Evolutionary conservation across 2,113 vertebrate species (phyloP).

Genomic region (Xyrauchen texanus): DNA sequence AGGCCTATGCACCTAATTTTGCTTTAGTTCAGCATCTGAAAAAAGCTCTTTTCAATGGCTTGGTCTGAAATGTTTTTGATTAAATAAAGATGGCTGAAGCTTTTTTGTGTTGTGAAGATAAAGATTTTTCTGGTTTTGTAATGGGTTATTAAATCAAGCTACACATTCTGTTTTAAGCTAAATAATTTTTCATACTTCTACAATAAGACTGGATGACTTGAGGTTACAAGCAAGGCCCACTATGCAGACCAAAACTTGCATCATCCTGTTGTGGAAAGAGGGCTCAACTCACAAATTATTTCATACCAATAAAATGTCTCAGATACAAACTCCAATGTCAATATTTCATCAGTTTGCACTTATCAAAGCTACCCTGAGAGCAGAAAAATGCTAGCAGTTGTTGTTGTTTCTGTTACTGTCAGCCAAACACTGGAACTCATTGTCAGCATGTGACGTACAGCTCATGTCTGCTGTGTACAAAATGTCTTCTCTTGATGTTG

Average conservation of each 20-base stretch:
- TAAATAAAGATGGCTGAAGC: background rate
- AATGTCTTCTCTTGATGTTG: background rate
- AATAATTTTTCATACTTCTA: background rate
- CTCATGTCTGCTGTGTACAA: background rate
- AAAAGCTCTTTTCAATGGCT: too few species aligned
- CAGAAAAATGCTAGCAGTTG: background rate
- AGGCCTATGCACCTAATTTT: too few species aligned
- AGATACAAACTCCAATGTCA: constrained; percentile 19
- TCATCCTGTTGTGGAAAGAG: background rate
- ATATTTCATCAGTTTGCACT: constrained; percentile 4
- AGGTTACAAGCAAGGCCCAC: background rate
- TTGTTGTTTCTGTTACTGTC: background rate
- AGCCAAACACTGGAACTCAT: background rate
- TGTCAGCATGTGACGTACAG: background rate
- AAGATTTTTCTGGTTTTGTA: background rate
- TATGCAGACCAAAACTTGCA: background rate
- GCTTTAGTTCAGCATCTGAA: too few species aligned
- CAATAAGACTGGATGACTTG: background rate
- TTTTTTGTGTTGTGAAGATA: background rate
- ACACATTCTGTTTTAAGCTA: too few species aligned
- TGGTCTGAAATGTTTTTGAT: background rate
- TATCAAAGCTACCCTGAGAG: background rate
- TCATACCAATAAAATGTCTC: background rate
- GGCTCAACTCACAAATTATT: background rate
- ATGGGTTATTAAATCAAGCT: background rate